Conservation (phyloP, 1,140 invertebrate species). For the Plutomurus gul region DNA sequence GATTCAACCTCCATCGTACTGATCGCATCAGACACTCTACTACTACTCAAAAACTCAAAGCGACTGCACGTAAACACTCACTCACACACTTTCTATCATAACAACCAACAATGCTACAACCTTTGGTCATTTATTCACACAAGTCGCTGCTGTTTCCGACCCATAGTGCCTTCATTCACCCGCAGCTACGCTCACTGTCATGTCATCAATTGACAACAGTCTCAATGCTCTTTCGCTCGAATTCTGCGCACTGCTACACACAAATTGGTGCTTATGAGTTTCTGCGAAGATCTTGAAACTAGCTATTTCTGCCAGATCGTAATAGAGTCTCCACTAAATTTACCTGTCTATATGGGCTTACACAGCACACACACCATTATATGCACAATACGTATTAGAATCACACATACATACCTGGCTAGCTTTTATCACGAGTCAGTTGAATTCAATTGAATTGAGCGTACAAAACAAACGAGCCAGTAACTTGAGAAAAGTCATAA, state of each 20-base stretch:
- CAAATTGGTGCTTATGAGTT: not conserved
- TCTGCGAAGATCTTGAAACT: not conserved
- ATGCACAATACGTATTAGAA: not conserved
- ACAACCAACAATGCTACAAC: not conserved
- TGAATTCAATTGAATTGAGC: not conserved
- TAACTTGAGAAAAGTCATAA: not conserved
- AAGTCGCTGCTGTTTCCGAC: not conserved
- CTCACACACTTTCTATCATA: not conserved
- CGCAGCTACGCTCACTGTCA: not conserved
- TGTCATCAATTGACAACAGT: not conserved
- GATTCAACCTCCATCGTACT: constrained; percentile 19
- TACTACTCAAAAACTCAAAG: not conserved
- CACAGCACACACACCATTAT: not conserved
- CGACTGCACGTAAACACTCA: not conserved
- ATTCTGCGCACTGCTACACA: not conserved
- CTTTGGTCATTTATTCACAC: not conserved
- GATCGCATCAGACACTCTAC: too few relatives aligned
- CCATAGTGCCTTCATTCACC: not conserved
- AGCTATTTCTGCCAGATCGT: not conserved
- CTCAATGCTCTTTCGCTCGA: too few relatives aligned
- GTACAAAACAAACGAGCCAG: not conserved
- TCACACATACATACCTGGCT: not conserved
- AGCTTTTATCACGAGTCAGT: not conserved
- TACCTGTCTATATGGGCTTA: not conserved
- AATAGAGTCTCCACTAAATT: not conserved